Evolutionary conservation across 2,797 vertebrate species (phyloP), one percentile per base, ranked within the genome.

Genomic region (Pipistrellus nathusii): DNA sequence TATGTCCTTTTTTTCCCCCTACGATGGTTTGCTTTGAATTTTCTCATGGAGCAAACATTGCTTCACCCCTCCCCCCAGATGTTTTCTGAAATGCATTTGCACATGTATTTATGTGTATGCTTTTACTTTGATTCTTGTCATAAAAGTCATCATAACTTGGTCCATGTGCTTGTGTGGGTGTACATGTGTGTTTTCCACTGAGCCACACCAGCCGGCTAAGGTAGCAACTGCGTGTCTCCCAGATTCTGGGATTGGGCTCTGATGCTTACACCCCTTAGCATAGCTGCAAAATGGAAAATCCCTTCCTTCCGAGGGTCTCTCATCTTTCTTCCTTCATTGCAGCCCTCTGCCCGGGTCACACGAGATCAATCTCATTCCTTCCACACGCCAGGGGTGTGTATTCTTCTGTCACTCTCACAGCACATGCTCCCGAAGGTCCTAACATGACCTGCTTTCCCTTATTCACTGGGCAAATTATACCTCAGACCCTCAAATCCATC

Each of bases 131-230:
- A 75, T 59, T 69, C 32, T 82, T 62, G 23, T 23, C 66, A 59
- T 15, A 48, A 57, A 76, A 51, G 44, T 27, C 41, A 35, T 57
- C 68, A 13, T 66, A 69, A 11, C 3, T 23, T 12, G 38, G 14
- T 53, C 11, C 2, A 0, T 11, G 3, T 12, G 10, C 10, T 3
- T 9, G 8, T 6, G 4, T 18, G 51, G 12, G 66, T 23, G 8
- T 20, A 20, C 38, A 17, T 21, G 23, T 66, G 7, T 30, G 12
- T 78, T 88, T 38, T 48, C 46, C n/a, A 17, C 23, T 44, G 38
- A 41, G 38, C 38, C 38, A 41, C 38, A 41, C 38, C 38, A 41
- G 38, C 6, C 6, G 38, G 38, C 38, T 41, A 41, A 41, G 6
- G 38, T 41, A 41, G 38, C 35, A 72, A 38, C n/a, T 82, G 41